Conservation (phyloP, 1,140 invertebrate genomes). For the Sweltsa coloradensis region DNA sequence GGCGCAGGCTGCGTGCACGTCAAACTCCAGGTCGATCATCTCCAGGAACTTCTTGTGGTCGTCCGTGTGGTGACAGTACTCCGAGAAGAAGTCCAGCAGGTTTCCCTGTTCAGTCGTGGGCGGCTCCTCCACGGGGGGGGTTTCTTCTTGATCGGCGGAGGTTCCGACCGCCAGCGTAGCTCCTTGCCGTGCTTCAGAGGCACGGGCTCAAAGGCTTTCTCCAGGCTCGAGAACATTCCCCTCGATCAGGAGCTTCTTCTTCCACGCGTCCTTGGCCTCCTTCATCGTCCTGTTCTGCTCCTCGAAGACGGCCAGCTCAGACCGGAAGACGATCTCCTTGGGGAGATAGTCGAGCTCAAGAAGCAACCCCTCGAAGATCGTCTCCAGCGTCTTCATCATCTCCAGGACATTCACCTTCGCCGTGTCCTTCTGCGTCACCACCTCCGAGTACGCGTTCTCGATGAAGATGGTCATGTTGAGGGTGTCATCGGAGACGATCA, state of each 20-base stretch:
- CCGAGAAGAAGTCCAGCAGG: slow-evolving; percentile 32
- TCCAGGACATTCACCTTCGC: slow-evolving; percentile 34
- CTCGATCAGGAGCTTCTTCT: slow-evolving; percentile 39
- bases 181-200: slow-evolving; percentile 28
- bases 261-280: slow-evolving; percentile 41
- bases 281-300: slow-evolving; percentile 41
- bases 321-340: slow-evolving; percentile 38
- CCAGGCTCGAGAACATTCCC: slow-evolving; percentile 36
- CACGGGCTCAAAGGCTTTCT: slow-evolving; percentile 26
- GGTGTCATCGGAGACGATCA: slow-evolving; percentile 40
- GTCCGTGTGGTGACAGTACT: slow-evolving; percentile 34
- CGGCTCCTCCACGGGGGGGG: slow-evolving; percentile 19
- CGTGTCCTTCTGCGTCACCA: slow-evolving; percentile 42
- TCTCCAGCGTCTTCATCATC: slow-evolving; percentile 48
- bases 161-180: slow-evolving; percentile 20
- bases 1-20: too few species aligned
- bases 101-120: slow-evolving; percentile 30
- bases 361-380: slow-evolving; percentile 41
- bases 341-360: slow-evolving; percentile 42
- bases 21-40: too few species aligned
- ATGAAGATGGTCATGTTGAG: slow-evolving; percentile 44
- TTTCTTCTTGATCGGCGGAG: slow-evolving; percentile 28
- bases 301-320: slow-evolving; percentile 40
- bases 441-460: slow-evolving; percentile 48
- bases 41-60: too few species aligned